Conservation (phyloP, 2,113 vertebrate genomes). For the Dipodomys merriami region DNA sequence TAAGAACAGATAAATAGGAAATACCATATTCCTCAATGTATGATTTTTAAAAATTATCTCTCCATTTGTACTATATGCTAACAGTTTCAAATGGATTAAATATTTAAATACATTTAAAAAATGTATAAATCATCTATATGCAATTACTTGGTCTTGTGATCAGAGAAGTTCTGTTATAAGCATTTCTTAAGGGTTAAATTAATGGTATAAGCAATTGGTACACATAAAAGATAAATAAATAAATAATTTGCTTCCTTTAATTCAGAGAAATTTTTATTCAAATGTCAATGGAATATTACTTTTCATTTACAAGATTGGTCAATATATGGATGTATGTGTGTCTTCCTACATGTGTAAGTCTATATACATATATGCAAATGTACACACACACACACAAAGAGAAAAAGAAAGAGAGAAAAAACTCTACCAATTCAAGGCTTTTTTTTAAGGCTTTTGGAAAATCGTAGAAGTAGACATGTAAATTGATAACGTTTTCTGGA, state of each 20-base stretch:
- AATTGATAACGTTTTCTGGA: background rate
- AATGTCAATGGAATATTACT: background rate
- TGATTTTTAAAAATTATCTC: background rate
- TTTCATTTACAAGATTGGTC: background rate
- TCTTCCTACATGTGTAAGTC: background rate
- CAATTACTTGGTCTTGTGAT: background rate
- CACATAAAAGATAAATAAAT: background rate
- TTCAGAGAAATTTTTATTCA: constrained; percentile 9
- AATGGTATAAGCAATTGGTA: background rate
- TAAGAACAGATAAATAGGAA: background rate
- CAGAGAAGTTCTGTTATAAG: background rate
- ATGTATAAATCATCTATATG: background rate
- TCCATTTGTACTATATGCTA: background rate
- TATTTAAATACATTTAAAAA: background rate
- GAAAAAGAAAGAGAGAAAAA: background rate
- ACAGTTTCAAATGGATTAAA: constrained; percentile 16
- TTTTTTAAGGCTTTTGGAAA: background rate
- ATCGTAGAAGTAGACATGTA: background rate
- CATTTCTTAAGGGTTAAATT: background rate
- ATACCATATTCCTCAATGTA: background rate
- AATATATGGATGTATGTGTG: background rate
- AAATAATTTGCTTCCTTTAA: background rate
- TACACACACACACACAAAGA: background rate
- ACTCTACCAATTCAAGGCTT: background rate
- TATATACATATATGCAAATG: background rate